Evolutionary conservation across 2,797 vertebrate species (phyloP), one percentile per base, ranked within the genome.

Genomic region (Tenualosa thibaudeaui): DNA sequence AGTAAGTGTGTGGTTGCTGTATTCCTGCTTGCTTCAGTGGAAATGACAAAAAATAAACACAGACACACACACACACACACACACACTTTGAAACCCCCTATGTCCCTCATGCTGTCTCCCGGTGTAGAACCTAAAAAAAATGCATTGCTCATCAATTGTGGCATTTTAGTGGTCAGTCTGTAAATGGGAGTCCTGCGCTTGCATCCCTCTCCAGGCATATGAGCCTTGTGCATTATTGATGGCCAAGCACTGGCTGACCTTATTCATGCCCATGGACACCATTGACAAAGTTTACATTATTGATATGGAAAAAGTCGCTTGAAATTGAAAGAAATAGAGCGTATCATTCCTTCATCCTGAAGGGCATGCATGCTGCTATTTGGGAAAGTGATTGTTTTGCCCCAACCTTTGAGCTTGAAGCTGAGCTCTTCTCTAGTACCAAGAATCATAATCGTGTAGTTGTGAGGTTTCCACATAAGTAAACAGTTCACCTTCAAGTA

Each of bases 191-290:
- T 65, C 37, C 85, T 84, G 81, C 58, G 84, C 83, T 83, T 65
- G 50, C 88, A 82, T 84, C 85, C 85, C 65, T 81, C 78, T 84
- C 87, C 7, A 87, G 88, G 82, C 88, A 87, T 81, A 87, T 83
- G 83, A 85, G 84, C 85, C 87, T 83, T 84, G 84, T 90, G 84
- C 88, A 90, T 90, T 90, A 90, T 90, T 89, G 85, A 90, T 90
- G 87, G 84, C 83, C 62, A 22, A 86, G 83, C 82, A 81, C 84
- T 88, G 86, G 62, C 86, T 90, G 88, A 90, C 89, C 88, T 90
- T 90, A 88, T 87, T 87, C 83, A 87, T 82, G 86, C 88, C 17
- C 81, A 85, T 83, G 87, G 82, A 88, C 87, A 87, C 86, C 86
- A 87, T 86, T 82, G 81, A 58, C 84, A 40, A 54, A 86, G 81